Evolutionary conservation across 2,797 vertebrate genomes (phyloP), one percentile per base, ranked within the genome.

Genomic region (Paramormyrops hopkinsi): DNA sequence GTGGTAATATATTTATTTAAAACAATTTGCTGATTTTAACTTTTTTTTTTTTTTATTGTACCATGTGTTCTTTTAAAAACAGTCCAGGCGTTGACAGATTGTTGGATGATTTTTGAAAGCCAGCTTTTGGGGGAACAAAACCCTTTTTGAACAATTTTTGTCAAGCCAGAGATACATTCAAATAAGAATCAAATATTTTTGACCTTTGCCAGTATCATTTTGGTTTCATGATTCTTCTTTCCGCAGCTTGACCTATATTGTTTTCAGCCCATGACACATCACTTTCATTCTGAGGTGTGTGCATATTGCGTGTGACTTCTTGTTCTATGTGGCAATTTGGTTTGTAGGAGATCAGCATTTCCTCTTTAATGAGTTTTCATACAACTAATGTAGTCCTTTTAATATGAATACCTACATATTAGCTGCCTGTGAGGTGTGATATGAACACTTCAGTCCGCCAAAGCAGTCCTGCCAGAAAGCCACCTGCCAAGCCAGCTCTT

Each of bases 221-320:
- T 46, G 53, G 53, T 44, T 69, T 62, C 22, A n/a, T 89, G 37
- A 25, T 79, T 53, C 33, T 19, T 33, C 41, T 17, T 84, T 62
- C 76, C 14, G 62, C 19, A 73, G 48, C 11, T 46, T 69, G 46
- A 53, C 56, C 87, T 84, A 56, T 65, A n/a, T 11, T 65, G 54
- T 44, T 88, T 76, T 41, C 76, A 88, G 53, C 44, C 82, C 29
- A 22, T 85, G 79, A 85, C 76, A 85, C 85, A 88, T 86, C 87
- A 44, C 48, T 62, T 51, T 84, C 37, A 59, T 88, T 82, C 25
- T 62, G 82, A 48, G 25, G 82, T 46, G 46, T 48, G 22, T 48
- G n/a, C 82, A 25, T 48, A 25, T 48, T 51, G 41, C 2, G 7
- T 84, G 9, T 84, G 41, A 50, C 46, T 48, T 2, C 2, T 51